These are phyloP conservation scores for Hephaestus fuliginosus DNA, from an alignment of 2,797 vertebrate species.

Conservation along the genomic window DNA sequence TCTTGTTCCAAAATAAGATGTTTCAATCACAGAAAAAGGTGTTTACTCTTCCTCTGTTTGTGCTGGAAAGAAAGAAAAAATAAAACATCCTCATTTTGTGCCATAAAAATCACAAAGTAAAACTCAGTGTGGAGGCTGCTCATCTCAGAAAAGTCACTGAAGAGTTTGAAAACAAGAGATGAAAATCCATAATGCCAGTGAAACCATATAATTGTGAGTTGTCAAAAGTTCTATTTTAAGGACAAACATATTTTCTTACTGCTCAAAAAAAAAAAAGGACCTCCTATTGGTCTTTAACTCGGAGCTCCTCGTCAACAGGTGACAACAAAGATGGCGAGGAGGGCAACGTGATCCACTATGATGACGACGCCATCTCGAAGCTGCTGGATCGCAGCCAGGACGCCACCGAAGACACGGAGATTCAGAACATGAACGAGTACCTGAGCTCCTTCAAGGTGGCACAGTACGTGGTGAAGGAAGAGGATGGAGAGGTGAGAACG, in stretches of 20 bases:
- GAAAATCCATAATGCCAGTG: neutral
- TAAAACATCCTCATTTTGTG: neutral
- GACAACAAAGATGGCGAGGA: conserved; percentile 97
- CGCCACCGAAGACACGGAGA: conserved; percentile 94
- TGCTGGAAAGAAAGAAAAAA: neutral
- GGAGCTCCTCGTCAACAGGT: conserved; percentile 77
- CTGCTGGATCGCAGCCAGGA: conserved; percentile 97
- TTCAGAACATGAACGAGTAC: conserved; percentile 99
- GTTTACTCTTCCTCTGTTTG: neutral
- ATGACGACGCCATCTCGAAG: conserved; percentile 96
- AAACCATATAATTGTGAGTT: neutral
- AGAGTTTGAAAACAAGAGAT: neutral
- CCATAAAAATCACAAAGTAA: neutral
- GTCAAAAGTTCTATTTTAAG: neutral
- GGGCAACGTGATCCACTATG: conserved; percentile 97
- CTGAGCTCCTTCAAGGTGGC: conserved; percentile 99
- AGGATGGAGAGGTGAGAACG: conserved; percentile 94
- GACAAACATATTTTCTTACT: neutral
- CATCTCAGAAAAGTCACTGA: neutral
- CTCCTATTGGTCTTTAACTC: neutral
- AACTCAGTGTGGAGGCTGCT: neutral
- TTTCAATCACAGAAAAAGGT: neutral
- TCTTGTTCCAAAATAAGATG: too few relatives aligned
- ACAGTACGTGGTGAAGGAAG: conserved; percentile 98
- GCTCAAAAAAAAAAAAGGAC: neutral